Percentiles rank a stretch among this genome's conserved stretches.
These are phyloP conservation scores for Beroe forskalii DNA, from an alignment of 37 sponge, comb jelly and placozoan species.

Conservation along the genomic window DNA sequence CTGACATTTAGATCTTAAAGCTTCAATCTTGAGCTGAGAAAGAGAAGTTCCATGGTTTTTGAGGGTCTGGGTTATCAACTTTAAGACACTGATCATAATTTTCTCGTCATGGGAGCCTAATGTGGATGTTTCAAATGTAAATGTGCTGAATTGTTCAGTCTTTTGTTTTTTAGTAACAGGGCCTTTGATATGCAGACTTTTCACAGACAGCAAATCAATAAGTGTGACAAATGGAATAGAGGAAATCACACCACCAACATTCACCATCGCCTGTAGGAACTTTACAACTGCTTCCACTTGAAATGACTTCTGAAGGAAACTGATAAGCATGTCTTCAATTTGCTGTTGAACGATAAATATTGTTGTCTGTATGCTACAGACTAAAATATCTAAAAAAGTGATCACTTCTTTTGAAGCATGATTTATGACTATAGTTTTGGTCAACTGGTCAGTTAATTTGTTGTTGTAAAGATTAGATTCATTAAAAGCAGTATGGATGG, in stretches of 20 bases:
- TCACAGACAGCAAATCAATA: neutral
- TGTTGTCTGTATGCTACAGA: neutral
- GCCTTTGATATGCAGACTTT: neutral
- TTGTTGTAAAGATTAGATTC: neutral
- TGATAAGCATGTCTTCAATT: neutral
- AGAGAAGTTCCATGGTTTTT: neutral
- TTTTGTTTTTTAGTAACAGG: conserved; percentile 54
- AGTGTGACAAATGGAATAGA: neutral
- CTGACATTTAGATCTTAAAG: neutral
- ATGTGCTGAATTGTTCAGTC: conserved; percentile 53
- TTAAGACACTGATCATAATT: neutral
- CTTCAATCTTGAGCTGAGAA: neutral
- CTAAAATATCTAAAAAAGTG: neutral
- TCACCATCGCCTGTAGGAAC: neutral
- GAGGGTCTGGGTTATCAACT: neutral
- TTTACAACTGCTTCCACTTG: neutral
- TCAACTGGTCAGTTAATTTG: neutral
- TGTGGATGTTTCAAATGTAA: conserved; percentile 44
- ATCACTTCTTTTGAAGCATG: neutral
- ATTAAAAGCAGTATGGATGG: neutral
- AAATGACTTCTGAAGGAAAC: neutral
- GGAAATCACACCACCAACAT: neutral
- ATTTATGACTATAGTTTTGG: neutral
- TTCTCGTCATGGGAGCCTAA: conserved; percentile 3
- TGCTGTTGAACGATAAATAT: neutral